phyloP scores from a whole-genome alignment of 2,888 invertebrate genomes.

The Cecidostiba fungosa region DNA sequence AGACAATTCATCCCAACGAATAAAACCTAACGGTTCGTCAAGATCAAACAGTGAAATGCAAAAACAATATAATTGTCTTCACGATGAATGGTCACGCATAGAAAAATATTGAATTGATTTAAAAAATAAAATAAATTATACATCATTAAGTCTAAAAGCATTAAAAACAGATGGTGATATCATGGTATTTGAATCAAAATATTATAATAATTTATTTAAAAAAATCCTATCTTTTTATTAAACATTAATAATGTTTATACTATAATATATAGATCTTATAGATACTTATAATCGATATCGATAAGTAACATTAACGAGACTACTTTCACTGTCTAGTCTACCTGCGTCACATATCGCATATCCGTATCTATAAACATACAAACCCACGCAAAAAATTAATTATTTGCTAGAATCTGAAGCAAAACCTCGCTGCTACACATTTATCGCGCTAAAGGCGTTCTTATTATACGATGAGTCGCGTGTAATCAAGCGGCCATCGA shows the following conservation, averaged over 20 bases:
- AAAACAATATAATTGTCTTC: constrained; percentile 20
- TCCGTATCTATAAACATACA: neutral
- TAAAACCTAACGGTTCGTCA: constrained; percentile 29
- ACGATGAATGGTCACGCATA: neutral
- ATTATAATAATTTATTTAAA: no score
- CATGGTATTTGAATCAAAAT: no score
- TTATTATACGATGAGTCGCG: constrained; percentile 39
- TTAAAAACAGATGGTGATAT: no score
- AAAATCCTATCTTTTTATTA: no score
- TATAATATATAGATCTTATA: neutral
- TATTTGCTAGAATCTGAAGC: constrained; percentile 15
- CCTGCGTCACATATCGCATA: neutral
- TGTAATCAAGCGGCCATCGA: constrained; percentile 48
- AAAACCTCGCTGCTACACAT: constrained; percentile 29
- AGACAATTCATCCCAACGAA: constrained; percentile 36
- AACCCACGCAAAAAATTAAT: neutral
- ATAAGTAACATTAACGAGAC: neutral
- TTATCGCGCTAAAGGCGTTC: constrained; percentile 46
- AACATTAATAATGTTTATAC: no score
- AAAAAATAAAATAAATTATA: no score
- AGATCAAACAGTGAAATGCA: constrained; percentile 27
- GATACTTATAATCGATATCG: neutral
- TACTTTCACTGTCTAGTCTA: neutral
- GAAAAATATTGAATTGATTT: neutral
- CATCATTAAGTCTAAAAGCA: no score